These are phyloP conservation scores for Drosophila recens DNA, from an alignment of 2,888 invertebrate genomes.

Conservation along the genomic window DNA sequence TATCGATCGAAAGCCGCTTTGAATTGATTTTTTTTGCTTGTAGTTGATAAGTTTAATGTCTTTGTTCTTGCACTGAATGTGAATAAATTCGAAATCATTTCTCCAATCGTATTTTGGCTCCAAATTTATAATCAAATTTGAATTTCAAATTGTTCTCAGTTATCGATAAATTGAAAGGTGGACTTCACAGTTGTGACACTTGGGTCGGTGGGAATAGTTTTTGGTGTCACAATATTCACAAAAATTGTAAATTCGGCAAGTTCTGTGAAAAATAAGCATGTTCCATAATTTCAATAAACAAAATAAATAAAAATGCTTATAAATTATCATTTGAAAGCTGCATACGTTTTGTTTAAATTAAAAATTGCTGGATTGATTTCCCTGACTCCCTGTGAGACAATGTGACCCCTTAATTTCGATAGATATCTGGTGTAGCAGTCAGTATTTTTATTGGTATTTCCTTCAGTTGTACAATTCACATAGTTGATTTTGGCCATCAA, in stretches of 20 bases:
- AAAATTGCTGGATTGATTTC: too few relatives aligned
- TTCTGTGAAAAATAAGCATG: too few relatives aligned
- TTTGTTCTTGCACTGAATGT: constrained; percentile 22
- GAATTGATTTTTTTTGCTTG: constrained; percentile 1
- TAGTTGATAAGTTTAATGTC: constrained; percentile 36
- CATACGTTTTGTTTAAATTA: too few relatives aligned
- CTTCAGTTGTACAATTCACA: not conserved
- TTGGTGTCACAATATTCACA: too few relatives aligned
- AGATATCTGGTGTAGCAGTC: not conserved
- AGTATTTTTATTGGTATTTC: constrained; percentile 8
- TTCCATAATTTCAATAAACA: too few relatives aligned
- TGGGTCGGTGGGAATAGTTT: not conserved
- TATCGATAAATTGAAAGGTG: constrained; percentile 13
- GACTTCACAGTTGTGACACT: not conserved
- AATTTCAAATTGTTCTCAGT: not conserved
- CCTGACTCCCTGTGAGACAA: too few relatives aligned
- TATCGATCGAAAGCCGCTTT: constrained; percentile 21
- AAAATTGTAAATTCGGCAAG: too few relatives aligned
- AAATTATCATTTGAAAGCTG: too few relatives aligned
- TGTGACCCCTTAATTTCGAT: too few relatives aligned
- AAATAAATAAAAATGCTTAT: too few relatives aligned
- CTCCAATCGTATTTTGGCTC: not conserved
- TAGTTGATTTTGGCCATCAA: constrained; percentile 1
- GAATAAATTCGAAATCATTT: constrained; percentile 17
- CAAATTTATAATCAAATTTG: not conserved